Conservation (phyloP, 2,797 vertebrate species). For the Cyclura pinguis region DNA sequence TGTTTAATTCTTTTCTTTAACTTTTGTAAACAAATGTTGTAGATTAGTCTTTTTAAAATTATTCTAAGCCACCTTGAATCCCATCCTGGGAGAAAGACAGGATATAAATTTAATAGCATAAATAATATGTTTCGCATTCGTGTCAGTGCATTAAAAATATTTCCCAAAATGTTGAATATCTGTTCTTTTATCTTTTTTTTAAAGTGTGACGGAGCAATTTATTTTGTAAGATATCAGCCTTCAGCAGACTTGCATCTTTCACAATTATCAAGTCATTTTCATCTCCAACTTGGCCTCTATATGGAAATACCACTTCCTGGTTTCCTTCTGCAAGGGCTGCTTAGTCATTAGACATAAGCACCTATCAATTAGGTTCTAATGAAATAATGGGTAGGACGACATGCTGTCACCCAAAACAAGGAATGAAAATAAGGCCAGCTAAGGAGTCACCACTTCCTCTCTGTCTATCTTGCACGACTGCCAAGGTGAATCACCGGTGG, state of each 20-base stretch:
- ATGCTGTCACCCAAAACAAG: background rate
- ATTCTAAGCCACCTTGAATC: no score
- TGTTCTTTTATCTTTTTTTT: background rate
- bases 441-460: background rate
- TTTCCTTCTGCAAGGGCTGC: background rate
- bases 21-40: no score
- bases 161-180: background rate
- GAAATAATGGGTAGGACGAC: conserved; percentile 14
- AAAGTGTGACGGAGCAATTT: background rate
- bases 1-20: no score
- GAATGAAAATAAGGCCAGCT: conserved; percentile 1
- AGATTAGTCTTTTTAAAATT: no score
- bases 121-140: background rate
- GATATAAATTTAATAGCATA: no score
- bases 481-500: background rate
- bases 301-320: background rate
- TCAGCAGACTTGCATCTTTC: background rate
- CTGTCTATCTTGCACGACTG: background rate
- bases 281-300: background rate
- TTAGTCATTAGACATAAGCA: background rate
- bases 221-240: background rate
- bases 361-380: conserved; percentile 23
- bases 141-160: background rate
- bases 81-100: no score
- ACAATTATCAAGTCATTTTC: background rate